Evolutionary conservation across 2,888 invertebrate species (phyloP), one percentile per base, ranked within the genome.

Genomic region (Chaetogeoica ovagalla): DNA sequence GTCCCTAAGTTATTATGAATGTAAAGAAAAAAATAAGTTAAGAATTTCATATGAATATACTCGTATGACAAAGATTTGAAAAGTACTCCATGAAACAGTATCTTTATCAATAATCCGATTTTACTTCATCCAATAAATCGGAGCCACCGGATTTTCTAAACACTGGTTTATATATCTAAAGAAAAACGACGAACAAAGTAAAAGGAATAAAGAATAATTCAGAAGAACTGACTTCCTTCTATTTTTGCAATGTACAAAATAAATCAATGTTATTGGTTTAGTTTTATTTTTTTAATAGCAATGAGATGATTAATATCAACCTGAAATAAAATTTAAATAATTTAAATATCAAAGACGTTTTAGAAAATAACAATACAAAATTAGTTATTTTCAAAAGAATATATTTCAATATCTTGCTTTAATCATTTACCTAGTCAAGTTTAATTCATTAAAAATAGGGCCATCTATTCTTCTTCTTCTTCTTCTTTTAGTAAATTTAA

Each of bases 61-160:
- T n/a, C n/a, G 30, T 63, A 52, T 62, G 62, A 73, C 62, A 62
- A 72, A 19, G 19, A 60, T 72, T 19, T 48, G 23, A 73, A 63
- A 63, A 73, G 62, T 52, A 62, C 48, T 62, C n/a, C 1, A 0
- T 0, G 3, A 2, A 30, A 62, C 13, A 13, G 4, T 37, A 13
- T 30, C 30, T 30, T 13, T 2, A 60, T 21, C 13, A 17, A 5
- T 63, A 73, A 72, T 62, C 52, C 30, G 73, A 7, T 62, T 63
- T 62, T 6, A n/a, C 30, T 52, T 73, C 15, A 62, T 73, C 52
- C 62, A n/a, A 30, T 52, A n/a, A 73, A 62, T 3, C 72, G 30
- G n/a, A 73, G 62, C 62, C 59, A 19, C 2, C n/a, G n/a, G 62
- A 48, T 48, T 73, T 73, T 7, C 30, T 30, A n/a, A 62, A 73